phyloP scores from a whole-genome alignment of 2,888 invertebrate genomes.

The Amiota communis region DNA sequence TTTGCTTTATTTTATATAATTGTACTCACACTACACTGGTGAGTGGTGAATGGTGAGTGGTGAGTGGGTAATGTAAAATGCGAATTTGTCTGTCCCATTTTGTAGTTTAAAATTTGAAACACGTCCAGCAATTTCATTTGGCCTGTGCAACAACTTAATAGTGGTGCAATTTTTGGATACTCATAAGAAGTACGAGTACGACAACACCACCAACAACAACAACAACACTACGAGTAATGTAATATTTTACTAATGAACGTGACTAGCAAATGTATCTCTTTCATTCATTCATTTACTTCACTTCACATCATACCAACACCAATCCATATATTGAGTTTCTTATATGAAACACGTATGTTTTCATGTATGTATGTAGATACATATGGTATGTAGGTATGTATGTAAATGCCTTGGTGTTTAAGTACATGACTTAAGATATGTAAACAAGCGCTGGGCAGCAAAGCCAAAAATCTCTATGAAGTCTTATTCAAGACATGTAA shows the following conservation, averaged over 20 bases:
- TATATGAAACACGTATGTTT: background rate
- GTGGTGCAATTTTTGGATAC: too few species aligned
- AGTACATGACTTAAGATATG: conserved; percentile 28
- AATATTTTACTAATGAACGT: conserved; percentile 46
- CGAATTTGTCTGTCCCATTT: too few species aligned
- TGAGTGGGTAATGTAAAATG: too few species aligned
- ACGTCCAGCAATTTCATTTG: conserved; percentile 34
- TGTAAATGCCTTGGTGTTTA: conserved; percentile 21
- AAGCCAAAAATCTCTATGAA: conserved; percentile 46
- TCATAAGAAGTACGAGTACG: background rate
- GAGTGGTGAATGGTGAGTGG: too few species aligned
- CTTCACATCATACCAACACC: too few species aligned
- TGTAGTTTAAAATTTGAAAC: conserved; percentile 35
- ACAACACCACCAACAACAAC: too few species aligned
- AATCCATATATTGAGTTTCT: too few species aligned
- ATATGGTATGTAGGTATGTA: background rate
- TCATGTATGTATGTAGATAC: background rate
- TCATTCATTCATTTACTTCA: too few species aligned
- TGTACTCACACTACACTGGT: too few species aligned
- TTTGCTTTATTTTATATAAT: background rate
- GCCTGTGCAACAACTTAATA: conserved; percentile 5
- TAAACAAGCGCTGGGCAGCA: conserved; percentile 13
- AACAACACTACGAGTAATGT: conserved; percentile 9
- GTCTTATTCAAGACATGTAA: conserved; percentile 36
- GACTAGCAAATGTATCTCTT: conserved; percentile 34